Evolutionary conservation across 2,888 invertebrate species (phyloP), one percentile per base, ranked within the genome.

Genomic region (Azorinus chamasolen): DNA sequence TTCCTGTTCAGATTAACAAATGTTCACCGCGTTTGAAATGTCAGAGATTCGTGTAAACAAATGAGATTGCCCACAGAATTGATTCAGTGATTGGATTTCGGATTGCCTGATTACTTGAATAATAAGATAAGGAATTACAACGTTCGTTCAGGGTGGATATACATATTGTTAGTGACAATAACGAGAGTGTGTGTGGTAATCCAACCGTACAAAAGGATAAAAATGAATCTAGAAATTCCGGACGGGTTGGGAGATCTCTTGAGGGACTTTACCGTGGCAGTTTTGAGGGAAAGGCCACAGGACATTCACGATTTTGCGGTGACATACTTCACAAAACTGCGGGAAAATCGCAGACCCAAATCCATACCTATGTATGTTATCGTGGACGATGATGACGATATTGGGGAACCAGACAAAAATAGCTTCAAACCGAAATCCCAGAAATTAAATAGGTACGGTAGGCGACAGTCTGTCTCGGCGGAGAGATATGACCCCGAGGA

Each of bases 401-500:
- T 90, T 2, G 85, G 88, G 4, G 92, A 93, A 78, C 93, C 93
- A 10, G 92, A 92, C 64, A 88, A 87, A 27, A 87, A 84, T 18
- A 79, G 75, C 24, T 90, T 93, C 59, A 90, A 90, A 71, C 91
- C 91, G 4, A 92, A 89, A 74, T 86, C 85, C 24, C 85, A 87
- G 62, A 84, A 85, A 53, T 71, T 80, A 51, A 90, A 89, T 57
- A 78, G 91, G 12, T 91, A 90, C 66, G 92, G 91, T n/a, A 73
- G 92, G n/a, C 85, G 92, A 24, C 91, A 92, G 63, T 92, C 92
- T 6, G 92, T 92, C 27, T 92, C 92, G 0, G 92, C 92, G 12
- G 93, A 92, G 72, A 79, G 89, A n/a, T 93, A 92, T 70, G 90
- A 93, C 76, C 93, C 93, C 4, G 93, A 93, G 74, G 89, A 85